Evolutionary conservation across 2,113 vertebrate species (phyloP).

Genomic region (Felis catus): DNA sequence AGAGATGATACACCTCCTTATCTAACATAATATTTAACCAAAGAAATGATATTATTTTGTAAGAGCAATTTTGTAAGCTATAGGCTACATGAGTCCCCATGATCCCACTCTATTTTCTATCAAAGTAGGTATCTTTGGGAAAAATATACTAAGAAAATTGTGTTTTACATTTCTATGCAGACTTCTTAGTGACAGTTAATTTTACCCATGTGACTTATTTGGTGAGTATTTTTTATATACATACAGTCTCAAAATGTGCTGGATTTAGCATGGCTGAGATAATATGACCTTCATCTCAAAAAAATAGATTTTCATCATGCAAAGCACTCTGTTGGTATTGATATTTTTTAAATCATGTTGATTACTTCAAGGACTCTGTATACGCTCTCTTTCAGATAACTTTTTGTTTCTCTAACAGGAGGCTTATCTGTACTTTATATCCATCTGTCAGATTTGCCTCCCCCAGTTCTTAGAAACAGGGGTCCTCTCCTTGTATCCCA

Average conservation of each 20-base stretch:
- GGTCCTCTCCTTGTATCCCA: not conserved
- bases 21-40: not conserved
- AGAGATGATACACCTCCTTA: not conserved
- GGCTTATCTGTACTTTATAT: not conserved
- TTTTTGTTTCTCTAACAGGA: not conserved
- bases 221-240: not conserved
- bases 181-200: slow-evolving; percentile 31
- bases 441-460: not conserved
- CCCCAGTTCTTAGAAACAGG: not conserved
- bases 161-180: not conserved
- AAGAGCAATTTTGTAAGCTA: not conserved
- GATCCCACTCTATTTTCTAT: not conserved
- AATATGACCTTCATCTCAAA: not conserved
- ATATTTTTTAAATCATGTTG: not conserved
- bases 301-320: not conserved
- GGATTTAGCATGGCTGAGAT: not conserved
- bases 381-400: not conserved
- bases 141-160: not conserved
- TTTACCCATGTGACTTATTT: slow-evolving; percentile 4
- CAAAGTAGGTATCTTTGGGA: not conserved
- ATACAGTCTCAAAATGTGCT: not conserved
- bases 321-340: not conserved
- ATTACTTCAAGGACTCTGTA: not conserved
- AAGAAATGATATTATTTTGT: not conserved
- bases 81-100: not conserved